Percentiles rank a stretch among this genome's conserved stretches.
These are phyloP conservation scores for Periplaneta americana DNA, from an alignment of 1,140 invertebrate species.

Conservation along the genomic window DNA sequence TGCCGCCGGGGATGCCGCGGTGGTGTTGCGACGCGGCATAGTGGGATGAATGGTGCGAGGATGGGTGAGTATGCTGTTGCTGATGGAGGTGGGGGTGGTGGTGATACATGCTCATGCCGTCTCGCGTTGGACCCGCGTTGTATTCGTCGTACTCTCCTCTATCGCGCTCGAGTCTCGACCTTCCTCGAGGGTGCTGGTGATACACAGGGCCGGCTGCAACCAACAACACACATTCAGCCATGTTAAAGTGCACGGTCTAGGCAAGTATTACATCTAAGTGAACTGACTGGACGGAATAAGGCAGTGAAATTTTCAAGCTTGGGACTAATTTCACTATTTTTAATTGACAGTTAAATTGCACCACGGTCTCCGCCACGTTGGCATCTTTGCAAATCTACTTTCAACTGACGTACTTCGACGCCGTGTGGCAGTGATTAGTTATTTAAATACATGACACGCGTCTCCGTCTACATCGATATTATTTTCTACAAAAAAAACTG, in stretches of 20 bases:
- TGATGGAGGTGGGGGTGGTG: slow-evolving; percentile 20
- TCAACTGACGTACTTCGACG: not conserved
- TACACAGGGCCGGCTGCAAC: slow-evolving; percentile 23
- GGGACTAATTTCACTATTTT: not conserved
- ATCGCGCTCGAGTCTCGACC: slow-evolving; percentile 34
- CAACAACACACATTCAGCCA: too few species aligned
- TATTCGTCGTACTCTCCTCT: slow-evolving; percentile 39
- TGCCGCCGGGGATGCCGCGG: slow-evolving; percentile 19
- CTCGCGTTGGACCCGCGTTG: slow-evolving; percentile 12
- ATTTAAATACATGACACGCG: not conserved
- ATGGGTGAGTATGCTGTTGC: slow-evolving; percentile 16
- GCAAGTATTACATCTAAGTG: too few species aligned
- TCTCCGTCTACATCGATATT: too few species aligned
- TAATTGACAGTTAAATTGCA: not conserved
- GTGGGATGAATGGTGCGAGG: slow-evolving; percentile 23
- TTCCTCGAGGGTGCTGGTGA: slow-evolving; percentile 22
- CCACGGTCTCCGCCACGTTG: not conserved
- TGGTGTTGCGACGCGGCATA: slow-evolving; percentile 25
- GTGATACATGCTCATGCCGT: slow-evolving; percentile 8
- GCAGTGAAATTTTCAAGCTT: not conserved
- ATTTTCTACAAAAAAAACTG: not conserved
- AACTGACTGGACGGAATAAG: not conserved
- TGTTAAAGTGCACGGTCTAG: not conserved
- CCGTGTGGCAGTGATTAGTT: not conserved
- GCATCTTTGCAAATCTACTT: not conserved